Percentiles rank a stretch among this genome's conserved stretches.
Conservation (phyloP, 2,113 vertebrate genomes). For the Chloebia gouldiae region DNA sequence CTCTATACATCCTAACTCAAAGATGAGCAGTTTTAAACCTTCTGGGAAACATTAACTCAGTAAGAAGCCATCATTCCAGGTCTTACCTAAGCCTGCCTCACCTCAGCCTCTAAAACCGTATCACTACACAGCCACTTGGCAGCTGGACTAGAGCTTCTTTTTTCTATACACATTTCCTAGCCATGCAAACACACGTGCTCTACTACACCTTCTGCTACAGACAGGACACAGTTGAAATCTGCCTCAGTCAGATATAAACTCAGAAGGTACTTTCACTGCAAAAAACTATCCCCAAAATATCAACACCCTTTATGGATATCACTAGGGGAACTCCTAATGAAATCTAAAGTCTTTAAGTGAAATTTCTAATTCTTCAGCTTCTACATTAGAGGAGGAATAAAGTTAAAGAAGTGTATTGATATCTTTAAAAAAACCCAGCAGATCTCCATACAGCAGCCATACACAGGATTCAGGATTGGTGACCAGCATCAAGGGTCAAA, state of each 20-base stretch:
- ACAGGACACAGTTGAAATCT: not conserved
- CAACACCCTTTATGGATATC: not conserved
- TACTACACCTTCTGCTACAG: not conserved
- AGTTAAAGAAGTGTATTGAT: not conserved
- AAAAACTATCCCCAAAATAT: rapidly evolving
- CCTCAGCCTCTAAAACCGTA: not conserved
- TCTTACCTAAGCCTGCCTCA: not conserved
- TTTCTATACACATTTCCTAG: not conserved
- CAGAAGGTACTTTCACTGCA: not conserved
- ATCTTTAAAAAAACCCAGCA: not conserved
- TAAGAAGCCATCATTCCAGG: not conserved
- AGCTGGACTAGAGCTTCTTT: not conserved
- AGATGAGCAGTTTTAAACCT: not conserved
- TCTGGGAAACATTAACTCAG: not conserved
- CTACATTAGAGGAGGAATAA: not conserved
- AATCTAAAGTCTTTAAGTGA: not conserved
- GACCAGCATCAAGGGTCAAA: not conserved
- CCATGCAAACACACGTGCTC: not conserved
- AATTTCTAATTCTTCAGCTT: not conserved
- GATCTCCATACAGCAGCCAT: not conserved
- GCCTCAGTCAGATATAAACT: not conserved
- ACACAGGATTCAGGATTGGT: not conserved
- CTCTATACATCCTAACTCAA: not conserved
- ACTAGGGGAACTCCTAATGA: not conserved
- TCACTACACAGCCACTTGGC: not conserved